Conservation (phyloP, 2,888 invertebrate genomes). For the Clunio marinus region DNA sequence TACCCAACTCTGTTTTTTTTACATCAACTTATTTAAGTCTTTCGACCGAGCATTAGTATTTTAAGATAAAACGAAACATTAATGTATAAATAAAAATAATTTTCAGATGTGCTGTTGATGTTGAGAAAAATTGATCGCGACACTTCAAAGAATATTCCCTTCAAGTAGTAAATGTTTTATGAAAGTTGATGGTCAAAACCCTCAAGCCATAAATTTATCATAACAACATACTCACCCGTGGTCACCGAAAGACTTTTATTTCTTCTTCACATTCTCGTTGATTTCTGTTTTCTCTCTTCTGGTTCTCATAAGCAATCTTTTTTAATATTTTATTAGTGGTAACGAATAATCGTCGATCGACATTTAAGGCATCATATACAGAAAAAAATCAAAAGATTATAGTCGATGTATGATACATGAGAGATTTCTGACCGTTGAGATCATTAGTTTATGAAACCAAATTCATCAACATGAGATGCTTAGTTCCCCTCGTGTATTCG, state of each 20-base stretch:
- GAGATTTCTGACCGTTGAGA: neutral
- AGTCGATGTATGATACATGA: neutral
- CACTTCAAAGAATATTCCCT: neutral
- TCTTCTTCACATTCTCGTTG: neutral
- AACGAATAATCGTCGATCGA: neutral
- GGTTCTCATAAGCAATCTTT: neutral
- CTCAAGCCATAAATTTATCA: neutral
- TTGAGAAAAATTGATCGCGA: neutral
- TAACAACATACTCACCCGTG: too few relatives aligned
- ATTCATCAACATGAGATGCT: too few relatives aligned
- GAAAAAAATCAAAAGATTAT: neutral
- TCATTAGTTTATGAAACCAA: neutral
- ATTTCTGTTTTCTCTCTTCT: neutral
- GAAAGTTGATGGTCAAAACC: neutral
- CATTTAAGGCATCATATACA: constrained; percentile 13
- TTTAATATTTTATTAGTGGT: neutral
- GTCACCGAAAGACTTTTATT: neutral
- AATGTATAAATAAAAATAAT: neutral
- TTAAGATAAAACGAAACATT: too few relatives aligned
- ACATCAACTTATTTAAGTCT: too few relatives aligned
- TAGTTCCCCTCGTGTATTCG: neutral
- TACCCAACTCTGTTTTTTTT: too few relatives aligned
- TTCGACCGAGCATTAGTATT: too few relatives aligned
- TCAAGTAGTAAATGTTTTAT: neutral
- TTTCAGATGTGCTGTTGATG: neutral